Conservation (phyloP, 2,888 invertebrate species). For the Epirrita christyi region DNA sequence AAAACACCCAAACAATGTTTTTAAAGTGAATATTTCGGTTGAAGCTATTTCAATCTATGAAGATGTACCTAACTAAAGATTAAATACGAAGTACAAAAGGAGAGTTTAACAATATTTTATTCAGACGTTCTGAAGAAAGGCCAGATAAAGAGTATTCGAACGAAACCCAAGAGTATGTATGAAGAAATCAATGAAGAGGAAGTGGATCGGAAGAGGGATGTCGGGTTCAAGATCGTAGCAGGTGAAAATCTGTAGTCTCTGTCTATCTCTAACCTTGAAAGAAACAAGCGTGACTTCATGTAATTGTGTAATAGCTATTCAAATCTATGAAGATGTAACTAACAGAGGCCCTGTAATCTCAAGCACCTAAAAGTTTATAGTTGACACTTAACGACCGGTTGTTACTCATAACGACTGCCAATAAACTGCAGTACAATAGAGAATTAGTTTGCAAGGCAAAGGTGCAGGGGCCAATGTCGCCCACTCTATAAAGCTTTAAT, state of each 20-base stretch:
- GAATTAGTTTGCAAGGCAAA: constrained; percentile 51
- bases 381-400: constrained; percentile 55
- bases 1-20: constrained; percentile 35
- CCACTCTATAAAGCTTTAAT: constrained; percentile 24
- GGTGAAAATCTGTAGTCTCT: background rate
- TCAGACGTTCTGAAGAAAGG: background rate
- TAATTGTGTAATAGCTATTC: constrained; percentile 7
- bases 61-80: background rate
- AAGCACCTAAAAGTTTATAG: constrained; percentile 48
- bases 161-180: background rate
- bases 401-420: constrained; percentile 62
- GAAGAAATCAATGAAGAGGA: too few species aligned
- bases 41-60: constrained; percentile 1
- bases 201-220: too few species aligned
- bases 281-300: background rate
- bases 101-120: background rate
- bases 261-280: background rate
- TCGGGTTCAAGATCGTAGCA: background rate
- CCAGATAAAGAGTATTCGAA: background rate
- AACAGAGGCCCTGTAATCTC: constrained; percentile 35
- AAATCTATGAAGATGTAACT: constrained; percentile 32
- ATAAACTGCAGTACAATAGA: constrained; percentile 58
- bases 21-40: constrained; percentile 32
- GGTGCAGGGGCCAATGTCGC: constrained; percentile 52
- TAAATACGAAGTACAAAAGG: background rate